Evolutionary conservation across 2,888 invertebrate genomes (phyloP).

Genomic region (Nemapogon koenigi): DNA sequence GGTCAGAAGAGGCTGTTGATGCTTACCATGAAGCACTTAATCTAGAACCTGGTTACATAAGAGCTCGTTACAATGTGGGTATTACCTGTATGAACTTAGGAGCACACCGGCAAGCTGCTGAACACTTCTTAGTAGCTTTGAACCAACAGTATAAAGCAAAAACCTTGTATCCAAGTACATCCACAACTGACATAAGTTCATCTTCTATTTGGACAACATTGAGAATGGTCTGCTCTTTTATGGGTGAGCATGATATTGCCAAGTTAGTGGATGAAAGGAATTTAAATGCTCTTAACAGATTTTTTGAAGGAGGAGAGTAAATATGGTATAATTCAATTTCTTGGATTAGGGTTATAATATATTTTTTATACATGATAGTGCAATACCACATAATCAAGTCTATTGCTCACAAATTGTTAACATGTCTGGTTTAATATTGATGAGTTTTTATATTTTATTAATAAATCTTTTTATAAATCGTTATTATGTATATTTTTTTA

Average conservation of each 20-base stretch:
- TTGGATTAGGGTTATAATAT: too few species aligned
- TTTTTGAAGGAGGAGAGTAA: constrained; percentile 42
- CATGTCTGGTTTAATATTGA: too few species aligned
- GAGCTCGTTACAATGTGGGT: constrained; percentile 97
- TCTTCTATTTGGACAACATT: constrained; percentile 95
- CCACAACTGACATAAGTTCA: constrained; percentile 69
- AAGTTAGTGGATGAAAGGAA: constrained; percentile 68
- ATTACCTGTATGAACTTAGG: constrained; percentile 97
- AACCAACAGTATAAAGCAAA: constrained; percentile 82
- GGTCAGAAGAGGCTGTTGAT: constrained; percentile 94
- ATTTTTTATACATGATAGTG: too few species aligned
- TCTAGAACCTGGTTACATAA: constrained; percentile 93
- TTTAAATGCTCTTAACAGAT: constrained; percentile 66
- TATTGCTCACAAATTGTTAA: background rate
- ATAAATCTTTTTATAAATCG: constrained; percentile 15
- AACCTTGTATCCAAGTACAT: constrained; percentile 36
- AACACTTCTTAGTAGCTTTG: constrained; percentile 92
- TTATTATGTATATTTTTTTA: too few species aligned
- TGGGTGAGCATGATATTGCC: constrained; percentile 73
- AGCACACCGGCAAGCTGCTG: constrained; percentile 93
- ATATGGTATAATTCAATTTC: too few species aligned
- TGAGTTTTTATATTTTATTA: constrained; percentile 12
- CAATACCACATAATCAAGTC: too few species aligned
- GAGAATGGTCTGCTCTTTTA: constrained; percentile 84
- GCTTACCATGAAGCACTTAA: constrained; percentile 93